A percentile compares a stretch with the other conserved stretches of the same genome.
Evolutionary conservation across 1,140 invertebrate species (phyloP).

Genomic region (Drosophila elegans): DNA sequence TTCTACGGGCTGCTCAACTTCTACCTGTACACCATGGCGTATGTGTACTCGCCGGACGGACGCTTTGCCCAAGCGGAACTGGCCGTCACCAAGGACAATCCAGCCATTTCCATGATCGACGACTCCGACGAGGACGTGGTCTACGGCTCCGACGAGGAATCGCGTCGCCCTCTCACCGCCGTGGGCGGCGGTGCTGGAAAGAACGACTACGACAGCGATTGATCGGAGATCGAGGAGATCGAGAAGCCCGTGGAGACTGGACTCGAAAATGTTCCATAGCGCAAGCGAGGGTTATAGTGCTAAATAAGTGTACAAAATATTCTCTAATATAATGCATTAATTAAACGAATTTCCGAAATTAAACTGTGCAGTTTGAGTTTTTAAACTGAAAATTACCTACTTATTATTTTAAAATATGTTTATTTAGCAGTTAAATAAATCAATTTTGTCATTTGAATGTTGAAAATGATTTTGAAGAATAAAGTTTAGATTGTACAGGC

Average conservation of each 20-base stretch:
- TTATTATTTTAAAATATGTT: not conserved
- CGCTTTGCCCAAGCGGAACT: constrained; percentile 93
- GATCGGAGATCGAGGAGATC: not conserved
- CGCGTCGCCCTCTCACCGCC: constrained; percentile 88
- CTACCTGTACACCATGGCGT: constrained; percentile 96
- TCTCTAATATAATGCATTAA: constrained; percentile 42
- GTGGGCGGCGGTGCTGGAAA: constrained; percentile 85
- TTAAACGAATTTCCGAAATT: constrained; percentile 43
- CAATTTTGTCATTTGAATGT: not conserved
- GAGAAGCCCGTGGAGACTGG: not conserved
- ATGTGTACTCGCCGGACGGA: constrained; percentile 95
- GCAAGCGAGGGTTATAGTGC: constrained; percentile 21
- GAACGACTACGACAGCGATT: constrained; percentile 90
- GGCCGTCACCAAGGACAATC: constrained; percentile 97
- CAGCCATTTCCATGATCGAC: constrained; percentile 98
- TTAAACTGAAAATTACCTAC: not conserved
- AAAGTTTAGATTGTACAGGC: too few relatives aligned
- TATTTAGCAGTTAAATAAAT: not conserved
- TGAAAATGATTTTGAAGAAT: not conserved
- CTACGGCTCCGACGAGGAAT: constrained; percentile 96
- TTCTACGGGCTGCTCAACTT: constrained; percentile 98
- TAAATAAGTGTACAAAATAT: constrained; percentile 65
- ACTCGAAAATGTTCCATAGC: constrained; percentile 59
- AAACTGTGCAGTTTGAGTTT: not conserved
- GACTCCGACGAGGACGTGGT: constrained; percentile 99